Evolutionary conservation across 2,113 vertebrate genomes (phyloP), one percentile per base, ranked within the genome.

Genomic region (Glaucidium brasilianum): DNA sequence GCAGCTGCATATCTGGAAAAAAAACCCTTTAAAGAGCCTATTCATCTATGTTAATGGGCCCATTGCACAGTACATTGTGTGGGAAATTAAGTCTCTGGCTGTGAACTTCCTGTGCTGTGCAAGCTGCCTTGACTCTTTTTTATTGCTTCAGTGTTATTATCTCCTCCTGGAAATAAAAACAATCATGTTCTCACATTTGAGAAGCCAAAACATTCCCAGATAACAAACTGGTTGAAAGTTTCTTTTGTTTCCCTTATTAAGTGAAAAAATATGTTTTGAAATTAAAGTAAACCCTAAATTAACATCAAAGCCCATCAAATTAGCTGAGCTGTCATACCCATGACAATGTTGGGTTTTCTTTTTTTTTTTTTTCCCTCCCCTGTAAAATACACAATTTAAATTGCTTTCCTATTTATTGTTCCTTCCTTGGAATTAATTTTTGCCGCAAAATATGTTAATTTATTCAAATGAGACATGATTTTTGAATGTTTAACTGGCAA

Each of bases 41-140:
- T 99, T 99, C 98, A 99, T 98, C 98, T 98, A 98, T 98, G 98
- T 98, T 99, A 99, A 99, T 99, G 98, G 98, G 98, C 98, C 98
- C 98, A 98, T 98, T 98, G 97, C 98, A 98, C 98, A 98, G 98
- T 98, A 99, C 98, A 99, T 99, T 99, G 99, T 99, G 98, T 98
- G 98, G 98, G 98, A 98, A 98, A 98, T 98, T 98, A 99, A 98
- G 98, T 98, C 98, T 98, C 98, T 98, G 98, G 98, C 98, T 98
- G 98, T 98, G 98, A 98, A 98, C 98, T 99, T 98, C 98, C 98
- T 98, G 98, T 98, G 97, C 98, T 98, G 97, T 97, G 96, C 97
- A 97, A 97, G 98, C 98, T 98, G 98, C 97, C 97, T 98, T 98
- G 98, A 98, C 98, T 98, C 98, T 97, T 98, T 98, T 98, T 98